Evolutionary conservation across 2,888 invertebrate genomes (phyloP).

Genomic region (Fragum fragum): DNA sequence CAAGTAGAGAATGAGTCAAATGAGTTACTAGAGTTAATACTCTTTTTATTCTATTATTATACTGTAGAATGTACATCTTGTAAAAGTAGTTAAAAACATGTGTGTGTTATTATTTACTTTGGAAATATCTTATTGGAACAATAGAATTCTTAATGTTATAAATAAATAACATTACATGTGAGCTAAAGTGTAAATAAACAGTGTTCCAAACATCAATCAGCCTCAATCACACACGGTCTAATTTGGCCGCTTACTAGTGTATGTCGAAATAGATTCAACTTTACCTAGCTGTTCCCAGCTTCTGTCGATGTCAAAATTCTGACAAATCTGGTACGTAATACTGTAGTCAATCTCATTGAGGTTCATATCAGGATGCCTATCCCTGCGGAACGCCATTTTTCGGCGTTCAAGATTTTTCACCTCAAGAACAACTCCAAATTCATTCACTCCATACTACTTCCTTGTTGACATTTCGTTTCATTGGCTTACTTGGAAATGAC

Average conservation of each 20-base stretch:
- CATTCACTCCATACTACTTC: conserved; percentile 7
- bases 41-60: too few species aligned
- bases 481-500: background rate
- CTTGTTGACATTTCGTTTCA: conserved; percentile 8
- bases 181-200: too few species aligned
- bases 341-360: conserved; percentile 74
- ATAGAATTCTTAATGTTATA: too few species aligned
- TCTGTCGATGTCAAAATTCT: conserved; percentile 76
- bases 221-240: too few species aligned
- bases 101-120: too few species aligned
- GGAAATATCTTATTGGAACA: too few species aligned
- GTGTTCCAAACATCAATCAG: too few species aligned
- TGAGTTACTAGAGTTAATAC: too few species aligned
- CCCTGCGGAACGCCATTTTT: conserved; percentile 50
- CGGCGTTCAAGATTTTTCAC: background rate
- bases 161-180: too few species aligned
- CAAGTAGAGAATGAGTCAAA: too few species aligned
- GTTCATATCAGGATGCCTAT: conserved; percentile 60
- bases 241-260: background rate
- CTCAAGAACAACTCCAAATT: background rate
- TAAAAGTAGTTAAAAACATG: too few species aligned
- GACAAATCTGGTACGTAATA: conserved; percentile 73
- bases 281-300: conserved; percentile 80
- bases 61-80: too few species aligned
- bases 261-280: conserved; percentile 6